phyloP scores from a whole-genome alignment of 2,888 invertebrate species.

The Chaetoderma sp. region DNA sequence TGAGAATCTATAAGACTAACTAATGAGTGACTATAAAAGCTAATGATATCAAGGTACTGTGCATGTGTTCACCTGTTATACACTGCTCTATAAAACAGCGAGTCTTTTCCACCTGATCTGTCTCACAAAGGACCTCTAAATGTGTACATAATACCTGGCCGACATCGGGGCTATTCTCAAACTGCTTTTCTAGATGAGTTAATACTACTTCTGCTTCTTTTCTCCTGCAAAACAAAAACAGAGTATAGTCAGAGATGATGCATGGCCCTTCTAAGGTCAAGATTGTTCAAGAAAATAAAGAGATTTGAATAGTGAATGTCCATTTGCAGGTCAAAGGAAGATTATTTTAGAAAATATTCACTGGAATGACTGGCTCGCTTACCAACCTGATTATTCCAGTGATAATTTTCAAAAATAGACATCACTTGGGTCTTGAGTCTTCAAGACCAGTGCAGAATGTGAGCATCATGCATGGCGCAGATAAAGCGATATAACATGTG shows the following conservation, averaged over 20 bases:
- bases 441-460: too few species aligned
- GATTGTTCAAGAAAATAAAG: not conserved
- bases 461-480: too few species aligned
- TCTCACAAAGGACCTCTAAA: constrained; percentile 48
- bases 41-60: not conserved
- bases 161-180: constrained; percentile 51
- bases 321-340: too few species aligned
- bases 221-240: constrained; percentile 29
- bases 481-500: too few species aligned
- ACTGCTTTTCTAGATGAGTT: constrained; percentile 43
- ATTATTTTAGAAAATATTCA: too few species aligned
- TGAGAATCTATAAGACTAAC: not conserved
- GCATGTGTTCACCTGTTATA: constrained; percentile 47
- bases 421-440: too few species aligned
- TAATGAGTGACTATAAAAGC: not conserved
- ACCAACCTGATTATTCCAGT: too few species aligned
- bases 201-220: constrained; percentile 43
- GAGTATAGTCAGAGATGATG: not conserved
- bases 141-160: constrained; percentile 50
- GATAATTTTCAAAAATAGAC: too few species aligned
- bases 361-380: too few species aligned
- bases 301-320: not conserved
- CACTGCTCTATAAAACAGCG: constrained; percentile 55
- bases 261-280: not conserved
- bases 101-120: constrained; percentile 37